Base-by-base conservation (phyloP, 2,113 vertebrate genomes). In the Actenoides lindsayi region DNA sequence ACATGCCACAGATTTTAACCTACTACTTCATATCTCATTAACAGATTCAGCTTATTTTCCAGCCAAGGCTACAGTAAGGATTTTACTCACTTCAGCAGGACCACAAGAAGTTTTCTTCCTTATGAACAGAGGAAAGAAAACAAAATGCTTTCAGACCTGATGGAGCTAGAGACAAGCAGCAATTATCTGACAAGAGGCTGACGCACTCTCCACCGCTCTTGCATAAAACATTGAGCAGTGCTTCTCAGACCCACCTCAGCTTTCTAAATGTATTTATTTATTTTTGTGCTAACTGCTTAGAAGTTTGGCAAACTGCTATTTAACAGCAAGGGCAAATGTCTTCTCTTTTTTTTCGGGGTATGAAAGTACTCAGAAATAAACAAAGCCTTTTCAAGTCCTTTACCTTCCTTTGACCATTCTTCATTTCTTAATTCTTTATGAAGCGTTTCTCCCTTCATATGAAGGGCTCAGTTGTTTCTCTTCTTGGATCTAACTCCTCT, bases 101-200 rank as follows among this genome's bases (percentile, higher is more conserved):
- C 93, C 87, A 96, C 87, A 96, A 80, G 25, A 95, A 96, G 54
- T 90, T 94, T 97, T 88, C 88, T 96, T 95, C 90, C 94, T 95
- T 77, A 31, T 31, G 41, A 71, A 83, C 71, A 73, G 54, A 14
- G 19, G 37, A 87, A 39, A 39, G 67, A 80, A 92, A 90, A 90
- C 74, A 94, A 75, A 87, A 96, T 79, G 84, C 94, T 95, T 94
- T 96, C 95, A 93, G 81, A 94, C 73, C 62, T 79, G 69, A 85
- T 2, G 12, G 75, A 96, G 88, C 85, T 95, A 53, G 65, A 95
- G 82, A 93, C 70, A 82, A 91, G 70, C 57, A 92, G 88, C 83
- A 94, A 96, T 95, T 96, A 95, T 56, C 92, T 69, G 75, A 69
- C 62, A 91, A 75, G 53, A 89, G 62, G 39, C 31, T 60, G 70